Evolutionary conservation across 2,888 invertebrate species (phyloP).

Genomic region (Pheosia gnoma): DNA sequence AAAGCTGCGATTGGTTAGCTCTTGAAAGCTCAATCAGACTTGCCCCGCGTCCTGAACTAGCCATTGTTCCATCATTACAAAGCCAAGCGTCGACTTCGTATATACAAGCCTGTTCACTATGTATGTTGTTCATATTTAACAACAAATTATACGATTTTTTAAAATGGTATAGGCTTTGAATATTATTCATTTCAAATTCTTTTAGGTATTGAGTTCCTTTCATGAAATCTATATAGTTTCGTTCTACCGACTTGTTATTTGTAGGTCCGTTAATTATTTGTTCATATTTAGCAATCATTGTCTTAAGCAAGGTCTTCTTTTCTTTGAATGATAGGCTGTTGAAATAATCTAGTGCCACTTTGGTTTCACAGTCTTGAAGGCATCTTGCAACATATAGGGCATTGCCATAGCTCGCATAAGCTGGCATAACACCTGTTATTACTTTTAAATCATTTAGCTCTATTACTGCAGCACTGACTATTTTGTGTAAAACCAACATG

Average conservation of each 20-base stretch:
- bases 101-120: conserved; percentile 54
- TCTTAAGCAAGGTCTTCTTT: conserved; percentile 60
- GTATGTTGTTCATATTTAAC: conserved; percentile 60
- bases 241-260: conserved; percentile 56
- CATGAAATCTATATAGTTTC: conserved; percentile 76
- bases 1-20: conserved; percentile 48
- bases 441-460: conserved; percentile 68
- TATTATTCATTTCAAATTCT: conserved; percentile 53
- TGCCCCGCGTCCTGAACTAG: conserved; percentile 56
- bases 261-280: conserved; percentile 59
- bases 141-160: conserved; percentile 67
- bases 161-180: conserved; percentile 71
- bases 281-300: conserved; percentile 69
- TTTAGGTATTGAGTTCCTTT: conserved; percentile 65
- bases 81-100: conserved; percentile 50
- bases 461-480: conserved; percentile 56
- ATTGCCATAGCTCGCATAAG: conserved; percentile 61
- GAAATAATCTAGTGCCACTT: conserved; percentile 67
- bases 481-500: conserved; percentile 67
- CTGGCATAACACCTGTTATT: conserved; percentile 61
- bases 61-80: conserved; percentile 40
- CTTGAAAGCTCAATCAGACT: conserved; percentile 57
- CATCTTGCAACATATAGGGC: conserved; percentile 70
- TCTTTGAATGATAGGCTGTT: conserved; percentile 53
- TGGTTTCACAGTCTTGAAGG: conserved; percentile 67